Conservation (phyloP, 1,140 invertebrate species). For the Hycleus phaleratus region DNA sequence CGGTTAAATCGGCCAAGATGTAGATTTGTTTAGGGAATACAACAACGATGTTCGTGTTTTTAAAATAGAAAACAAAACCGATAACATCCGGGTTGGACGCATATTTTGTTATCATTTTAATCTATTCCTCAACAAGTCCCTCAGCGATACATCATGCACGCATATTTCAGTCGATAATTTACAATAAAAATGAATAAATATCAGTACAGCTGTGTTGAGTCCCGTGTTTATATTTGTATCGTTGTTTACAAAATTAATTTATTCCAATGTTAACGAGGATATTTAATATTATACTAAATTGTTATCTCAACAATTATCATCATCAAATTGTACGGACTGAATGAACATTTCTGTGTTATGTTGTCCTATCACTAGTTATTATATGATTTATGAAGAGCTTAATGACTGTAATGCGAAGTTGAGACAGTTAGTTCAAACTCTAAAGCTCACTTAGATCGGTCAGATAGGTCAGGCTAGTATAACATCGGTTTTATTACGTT, state of each 20-base stretch:
- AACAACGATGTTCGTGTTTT: no score
- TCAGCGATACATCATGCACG: not conserved
- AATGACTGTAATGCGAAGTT: slow-evolving; percentile 16
- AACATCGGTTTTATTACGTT: slow-evolving; percentile 7
- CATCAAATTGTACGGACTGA: slow-evolving; percentile 10
- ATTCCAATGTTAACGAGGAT: not conserved
- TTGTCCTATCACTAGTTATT: slow-evolving; percentile 14
- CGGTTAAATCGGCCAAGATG: no score
- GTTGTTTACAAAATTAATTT: not conserved
- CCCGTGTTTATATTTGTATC: no score
- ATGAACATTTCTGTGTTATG: slow-evolving; percentile 12
- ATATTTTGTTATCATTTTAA: no score
- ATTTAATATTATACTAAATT: slow-evolving; percentile 3
- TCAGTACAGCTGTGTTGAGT: no score
- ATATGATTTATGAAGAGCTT: slow-evolving; percentile 16
- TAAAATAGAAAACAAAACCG: no score
- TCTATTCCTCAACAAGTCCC: no score
- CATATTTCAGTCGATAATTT: not conserved
- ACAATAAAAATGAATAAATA: not conserved
- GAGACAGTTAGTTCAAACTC: slow-evolving; percentile 9
- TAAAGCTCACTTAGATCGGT: slow-evolving; percentile 14
- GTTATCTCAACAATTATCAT: slow-evolving; percentile 13
- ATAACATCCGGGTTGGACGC: no score
- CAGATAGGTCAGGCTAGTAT: slow-evolving; percentile 11
- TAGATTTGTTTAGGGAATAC: no score